Conservation (phyloP, 2,888 invertebrate species). For the Dascillus cervinus region DNA sequence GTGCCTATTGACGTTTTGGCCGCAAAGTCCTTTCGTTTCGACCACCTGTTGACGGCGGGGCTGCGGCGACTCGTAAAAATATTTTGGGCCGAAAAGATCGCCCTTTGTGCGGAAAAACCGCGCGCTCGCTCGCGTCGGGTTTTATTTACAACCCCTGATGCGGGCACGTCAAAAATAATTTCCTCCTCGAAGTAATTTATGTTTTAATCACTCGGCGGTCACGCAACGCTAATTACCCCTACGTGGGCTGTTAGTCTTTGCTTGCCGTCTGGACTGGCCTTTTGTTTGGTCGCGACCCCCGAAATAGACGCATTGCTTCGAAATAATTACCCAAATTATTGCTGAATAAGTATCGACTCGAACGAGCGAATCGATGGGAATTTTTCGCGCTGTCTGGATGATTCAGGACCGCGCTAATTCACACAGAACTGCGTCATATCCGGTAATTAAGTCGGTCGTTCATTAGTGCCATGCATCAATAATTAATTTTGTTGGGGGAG, state of each 20-base stretch:
- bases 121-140: no score
- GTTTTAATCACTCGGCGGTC: slow-evolving; percentile 42
- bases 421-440: slow-evolving; percentile 34
- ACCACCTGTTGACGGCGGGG: no score
- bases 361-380: not conserved
- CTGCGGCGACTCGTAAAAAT: no score
- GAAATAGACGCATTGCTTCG: slow-evolving; percentile 15
- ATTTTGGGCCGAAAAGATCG: no score
- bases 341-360: no score
- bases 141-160: slow-evolving; percentile 23
- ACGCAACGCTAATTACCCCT: slow-evolving; percentile 42
- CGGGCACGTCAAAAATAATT: slow-evolving; percentile 38
- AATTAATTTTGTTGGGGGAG: slow-evolving; percentile 30
- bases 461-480: slow-evolving; percentile 38
- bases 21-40: no score
- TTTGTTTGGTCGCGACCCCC: slow-evolving; percentile 21
- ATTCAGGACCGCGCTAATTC: not conserved
- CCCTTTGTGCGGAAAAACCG: no score
- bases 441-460: slow-evolving; percentile 37
- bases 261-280: slow-evolving; percentile 24
- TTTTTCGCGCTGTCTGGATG: not conserved
- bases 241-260: slow-evolving; percentile 33
- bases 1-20: no score
- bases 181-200: slow-evolving; percentile 40
- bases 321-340: no score